Evolutionary conservation across 1,140 invertebrate species (phyloP), one percentile per base, ranked within the genome.

Genomic region (Leucophenga varia): DNA sequence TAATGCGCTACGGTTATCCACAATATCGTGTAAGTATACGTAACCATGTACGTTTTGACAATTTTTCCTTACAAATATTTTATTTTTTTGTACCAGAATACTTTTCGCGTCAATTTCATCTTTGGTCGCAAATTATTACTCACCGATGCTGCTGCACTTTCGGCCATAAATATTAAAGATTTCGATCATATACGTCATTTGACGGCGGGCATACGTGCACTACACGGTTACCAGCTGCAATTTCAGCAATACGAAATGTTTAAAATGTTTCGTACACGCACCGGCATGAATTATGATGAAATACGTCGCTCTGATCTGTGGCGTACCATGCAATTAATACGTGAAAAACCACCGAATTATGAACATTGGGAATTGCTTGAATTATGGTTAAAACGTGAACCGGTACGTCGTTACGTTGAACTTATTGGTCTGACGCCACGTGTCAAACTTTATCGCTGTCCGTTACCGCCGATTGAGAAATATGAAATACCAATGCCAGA

Each of bases 101-200:
- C 65, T 10, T 71, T 70, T 7, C 52, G 51, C 3, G 54, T 54
- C 1, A 70, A 70, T 18, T 55, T 58, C 52, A 55, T 70, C 13
- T n/a, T 13, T 10, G 65, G 65, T 5, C 36, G 52, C 1, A 71
- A 61, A 34, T 19, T 70, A 18, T 22, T 70, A n/a, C 39, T 70
- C 8, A 10, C 71, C 8, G 65, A 70, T n/a, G 61, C 65, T n/a
- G 9, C 44, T 2, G 65, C 65, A 0, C 13, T 70, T 35, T 38
- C 45, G 22, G 54, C 55, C 1, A 70, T 70, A 61, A 70, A 70
- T 22, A 67, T 70, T 45, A 55, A 63, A 49, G 39, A 63, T 10
- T 70, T 70, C 14, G 45, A 54, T 16, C 65, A 70, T 31, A 70
- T 70, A 6, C 48, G 44, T 0, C 61, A 57, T n/a, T 58, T 70